Evolutionary conservation across 2,113 vertebrate species (phyloP), one percentile per base, ranked within the genome.

Genomic region (Alces alces): DNA sequence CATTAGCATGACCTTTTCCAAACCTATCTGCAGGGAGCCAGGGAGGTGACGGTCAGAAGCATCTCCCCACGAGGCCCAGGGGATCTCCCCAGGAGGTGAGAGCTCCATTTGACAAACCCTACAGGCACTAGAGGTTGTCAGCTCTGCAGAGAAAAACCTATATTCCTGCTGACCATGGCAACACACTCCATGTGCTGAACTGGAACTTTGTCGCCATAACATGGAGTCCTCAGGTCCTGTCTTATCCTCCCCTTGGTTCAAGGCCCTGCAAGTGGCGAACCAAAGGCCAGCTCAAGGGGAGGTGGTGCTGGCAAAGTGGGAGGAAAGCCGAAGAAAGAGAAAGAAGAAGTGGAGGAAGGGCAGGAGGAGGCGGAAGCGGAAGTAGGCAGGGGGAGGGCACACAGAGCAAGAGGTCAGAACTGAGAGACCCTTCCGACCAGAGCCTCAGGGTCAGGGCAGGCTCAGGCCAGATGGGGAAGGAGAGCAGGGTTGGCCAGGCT

Each of bases 1-100:
- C 92, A 96, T 89, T 30, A 95, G 45, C 79, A 33, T 96, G 96
- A 96, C 21, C 54, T 95, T 73, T 66, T n/a, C 91, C 47, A 92
- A 96, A 54, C 14, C 93, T 57, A 87, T 95, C 36, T 95, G 78
- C 39, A 78, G 79, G 9, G 43, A 92, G 57, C 79, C 52, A 89
- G 7, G 50, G 83, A 89, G 43, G 28, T 89, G 83, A 36, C 28
- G 7, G 39, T 84, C 89, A 60, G 76, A 95, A 94, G 61, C 23
- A 27, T 86, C 60, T 86, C 84, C 83, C 61, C 2, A 25, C 2
- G n/a, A 95, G 57, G 39, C 52, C 57, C 80, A 58, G 60, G 55
- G n/a, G n/a, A 70, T 33, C 73, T 57, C 47, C 57, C 9, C 30
- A 58, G 52, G 61, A 64, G 61, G 23, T 45, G 45, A 52, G 45